Percentiles rank a stretch among this genome's conserved stretches.
phyloP scores from a whole-genome alignment of 2,113 vertebrate species.

The Collichthys lucidus region DNA sequence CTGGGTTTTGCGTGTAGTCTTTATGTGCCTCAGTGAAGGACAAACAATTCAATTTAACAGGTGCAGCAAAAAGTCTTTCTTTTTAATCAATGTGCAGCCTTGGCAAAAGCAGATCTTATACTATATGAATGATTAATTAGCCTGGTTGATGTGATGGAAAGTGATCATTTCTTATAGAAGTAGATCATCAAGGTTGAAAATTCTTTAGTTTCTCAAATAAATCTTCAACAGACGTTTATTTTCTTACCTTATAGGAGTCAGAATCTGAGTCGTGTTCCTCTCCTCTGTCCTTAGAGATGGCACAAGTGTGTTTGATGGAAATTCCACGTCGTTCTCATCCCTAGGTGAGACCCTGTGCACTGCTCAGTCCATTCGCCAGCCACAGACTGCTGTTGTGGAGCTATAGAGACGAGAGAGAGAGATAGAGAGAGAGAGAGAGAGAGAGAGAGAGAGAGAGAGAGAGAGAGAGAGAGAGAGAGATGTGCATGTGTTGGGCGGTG shows the following conservation, averaged over 20 bases:
- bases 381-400: slow-evolving; percentile 29
- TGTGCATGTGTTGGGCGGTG: slow-evolving; percentile 28
- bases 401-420: slow-evolving; percentile 41
- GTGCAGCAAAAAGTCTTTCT: neutral
- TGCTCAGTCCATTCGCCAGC: slow-evolving; percentile 13
- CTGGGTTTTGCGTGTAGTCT: neutral
- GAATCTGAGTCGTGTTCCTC: neutral
- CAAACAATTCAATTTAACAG: neutral
- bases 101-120: neutral
- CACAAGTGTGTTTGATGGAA: slow-evolving; percentile 27
- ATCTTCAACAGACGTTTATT: neutral
- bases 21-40: neutral
- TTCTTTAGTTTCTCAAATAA: neutral
- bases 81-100: neutral
- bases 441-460: too few species aligned
- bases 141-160: neutral
- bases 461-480: slow-evolving; percentile 10
- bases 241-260: slow-evolving; percentile 58
- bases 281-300: neutral
- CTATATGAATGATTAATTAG: neutral
- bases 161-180: neutral
- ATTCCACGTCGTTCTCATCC: slow-evolving; percentile 16
- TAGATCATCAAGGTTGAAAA: neutral
- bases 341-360: slow-evolving; percentile 4
- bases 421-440: too few species aligned